Conservation (phyloP, 1,140 invertebrate genomes). For the Drosophila kurseongensis region DNA sequence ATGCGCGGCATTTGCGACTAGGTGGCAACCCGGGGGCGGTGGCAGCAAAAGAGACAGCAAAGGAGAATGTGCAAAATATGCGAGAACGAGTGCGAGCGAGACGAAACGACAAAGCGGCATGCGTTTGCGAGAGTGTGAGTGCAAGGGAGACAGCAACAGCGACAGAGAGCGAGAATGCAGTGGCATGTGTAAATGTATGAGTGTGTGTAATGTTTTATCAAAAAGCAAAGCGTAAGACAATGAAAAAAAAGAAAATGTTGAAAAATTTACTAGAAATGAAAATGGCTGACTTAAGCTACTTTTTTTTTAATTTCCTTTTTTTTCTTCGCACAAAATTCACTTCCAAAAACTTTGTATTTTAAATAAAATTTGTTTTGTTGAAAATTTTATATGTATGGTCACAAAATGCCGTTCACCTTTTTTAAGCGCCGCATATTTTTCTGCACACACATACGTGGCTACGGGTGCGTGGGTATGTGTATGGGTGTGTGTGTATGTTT, state of each 20-base stretch:
- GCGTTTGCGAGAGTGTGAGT: conserved; percentile 16
- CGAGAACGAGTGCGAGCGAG: conserved; percentile 24
- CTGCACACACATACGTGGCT: conserved; percentile 78
- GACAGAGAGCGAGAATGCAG: conserved; percentile 31
- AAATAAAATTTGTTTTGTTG: conserved; percentile 20
- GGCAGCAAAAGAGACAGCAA: conserved; percentile 49
- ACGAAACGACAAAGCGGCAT: conserved; percentile 19
- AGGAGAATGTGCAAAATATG: conserved; percentile 47
- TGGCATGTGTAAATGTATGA: conserved; percentile 42
- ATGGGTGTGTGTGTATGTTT: conserved; percentile 42
- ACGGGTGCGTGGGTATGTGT: conserved; percentile 25
- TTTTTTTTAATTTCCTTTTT: conserved; percentile 4
- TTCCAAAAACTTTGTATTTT: conserved; percentile 9
- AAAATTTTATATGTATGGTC: conserved; percentile 12
- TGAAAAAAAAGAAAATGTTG: conserved; percentile 53
- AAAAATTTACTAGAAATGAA: conserved; percentile 66
- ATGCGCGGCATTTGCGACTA: conserved; percentile 36
- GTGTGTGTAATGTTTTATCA: conserved; percentile 74
- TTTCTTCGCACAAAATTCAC: not conserved
- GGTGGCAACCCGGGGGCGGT: conserved; percentile 62
- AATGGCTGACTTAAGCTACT: conserved; percentile 47
- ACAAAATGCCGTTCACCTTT: conserved; percentile 82
- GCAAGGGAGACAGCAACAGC: conserved; percentile 11
- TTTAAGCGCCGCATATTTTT: conserved; percentile 83
- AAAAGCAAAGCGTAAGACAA: conserved; percentile 76